Conservation (phyloP, 1,140 invertebrate species). For the Idris sp. region DNA sequence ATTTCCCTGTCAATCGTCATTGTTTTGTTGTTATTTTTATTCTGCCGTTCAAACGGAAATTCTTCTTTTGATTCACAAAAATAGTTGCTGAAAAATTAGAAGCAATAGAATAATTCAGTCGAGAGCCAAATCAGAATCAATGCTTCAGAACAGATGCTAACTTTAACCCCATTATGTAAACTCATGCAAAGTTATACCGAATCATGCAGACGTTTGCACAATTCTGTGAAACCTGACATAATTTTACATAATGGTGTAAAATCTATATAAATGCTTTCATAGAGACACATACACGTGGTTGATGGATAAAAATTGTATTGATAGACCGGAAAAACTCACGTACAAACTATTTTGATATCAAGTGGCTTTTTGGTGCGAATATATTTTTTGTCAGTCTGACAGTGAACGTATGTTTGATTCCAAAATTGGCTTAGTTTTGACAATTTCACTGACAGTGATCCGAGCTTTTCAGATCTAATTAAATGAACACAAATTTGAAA, state of each 20-base stretch:
- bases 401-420: no score
- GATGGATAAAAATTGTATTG: neutral
- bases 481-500: no score
- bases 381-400: no score
- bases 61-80: neutral
- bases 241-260: conserved; percentile 40
- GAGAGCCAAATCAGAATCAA: conserved; percentile 15
- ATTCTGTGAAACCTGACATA: conserved; percentile 40
- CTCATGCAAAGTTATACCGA: conserved; percentile 43
- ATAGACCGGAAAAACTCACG: no score
- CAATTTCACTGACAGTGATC: no score
- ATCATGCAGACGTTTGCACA: conserved; percentile 42
- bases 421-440: no score
- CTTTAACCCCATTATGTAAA: conserved; percentile 43
- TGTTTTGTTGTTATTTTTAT: conserved; percentile 22
- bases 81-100: conserved; percentile 13
- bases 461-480: no score
- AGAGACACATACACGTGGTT: conserved; percentile 3
- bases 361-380: no score
- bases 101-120: conserved; percentile 21
- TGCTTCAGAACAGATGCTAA: conserved; percentile 8
- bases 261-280: conserved; percentile 29
- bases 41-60: no score
- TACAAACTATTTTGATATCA: no score
- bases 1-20: no score